Conservation (phyloP, 2,797 vertebrate species). For the Gorsachius magnificus region DNA sequence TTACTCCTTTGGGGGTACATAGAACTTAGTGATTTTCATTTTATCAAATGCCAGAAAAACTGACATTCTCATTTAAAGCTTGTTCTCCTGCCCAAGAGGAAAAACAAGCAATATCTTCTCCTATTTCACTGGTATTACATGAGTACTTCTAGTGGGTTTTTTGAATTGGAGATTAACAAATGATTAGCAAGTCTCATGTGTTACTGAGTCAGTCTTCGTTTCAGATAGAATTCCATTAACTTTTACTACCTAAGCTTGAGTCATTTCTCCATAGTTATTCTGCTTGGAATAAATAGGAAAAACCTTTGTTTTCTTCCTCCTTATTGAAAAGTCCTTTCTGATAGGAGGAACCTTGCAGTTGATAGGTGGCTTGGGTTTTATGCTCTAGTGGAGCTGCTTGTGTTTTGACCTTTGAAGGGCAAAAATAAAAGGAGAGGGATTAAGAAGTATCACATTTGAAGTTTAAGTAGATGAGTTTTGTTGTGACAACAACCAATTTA, state of each 20-base stretch:
- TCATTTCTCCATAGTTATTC: background rate
- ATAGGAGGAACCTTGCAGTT: background rate
- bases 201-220: constrained; percentile 39
- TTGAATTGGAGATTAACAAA: background rate
- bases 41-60: background rate
- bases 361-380: background rate
- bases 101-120: background rate
- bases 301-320: background rate
- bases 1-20: background rate
- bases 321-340: background rate
- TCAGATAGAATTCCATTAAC: constrained; percentile 10
- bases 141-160: background rate
- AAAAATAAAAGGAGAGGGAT: background rate
- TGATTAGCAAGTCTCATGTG: constrained; percentile 17
- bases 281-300: background rate
- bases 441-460: background rate
- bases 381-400: background rate
- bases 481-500: background rate
- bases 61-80: background rate
- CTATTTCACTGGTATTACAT: background rate
- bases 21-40: background rate
- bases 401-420: background rate
- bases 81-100: background rate
- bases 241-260: constrained; percentile 14
- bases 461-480: background rate